phyloP scores from a whole-genome alignment of 2,797 vertebrate species.

The Balearica regulorum region DNA sequence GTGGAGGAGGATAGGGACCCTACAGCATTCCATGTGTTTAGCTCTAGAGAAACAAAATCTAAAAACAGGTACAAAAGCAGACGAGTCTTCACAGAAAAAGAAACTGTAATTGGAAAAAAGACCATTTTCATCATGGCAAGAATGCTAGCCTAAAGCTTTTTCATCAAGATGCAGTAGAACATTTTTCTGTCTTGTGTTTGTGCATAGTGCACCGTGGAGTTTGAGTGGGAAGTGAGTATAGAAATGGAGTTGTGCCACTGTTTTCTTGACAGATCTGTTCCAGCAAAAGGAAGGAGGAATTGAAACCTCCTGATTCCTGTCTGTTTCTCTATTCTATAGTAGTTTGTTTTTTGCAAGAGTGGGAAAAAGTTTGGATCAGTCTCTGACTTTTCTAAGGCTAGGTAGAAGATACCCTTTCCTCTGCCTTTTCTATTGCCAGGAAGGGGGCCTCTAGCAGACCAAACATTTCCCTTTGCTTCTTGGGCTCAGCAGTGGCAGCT shows the following conservation, averaged over 20 bases:
- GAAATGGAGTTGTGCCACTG: background rate
- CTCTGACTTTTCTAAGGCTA: background rate
- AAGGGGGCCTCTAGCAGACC: background rate
- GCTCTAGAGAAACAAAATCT: background rate
- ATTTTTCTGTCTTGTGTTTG: background rate
- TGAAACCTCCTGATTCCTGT: background rate
- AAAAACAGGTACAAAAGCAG: background rate
- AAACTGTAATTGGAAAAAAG: background rate
- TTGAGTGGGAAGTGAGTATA: background rate
- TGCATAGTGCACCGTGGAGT: background rate
- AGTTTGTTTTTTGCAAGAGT: background rate
- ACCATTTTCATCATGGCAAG: background rate
- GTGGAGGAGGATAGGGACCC: background rate
- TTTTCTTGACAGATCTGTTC: background rate
- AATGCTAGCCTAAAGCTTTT: background rate
- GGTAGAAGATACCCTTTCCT: background rate
- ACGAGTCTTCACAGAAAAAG: background rate
- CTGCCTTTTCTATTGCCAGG: background rate
- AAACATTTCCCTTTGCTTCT: background rate
- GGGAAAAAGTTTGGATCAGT: background rate
- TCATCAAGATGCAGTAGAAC: background rate
- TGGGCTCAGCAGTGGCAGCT: background rate
- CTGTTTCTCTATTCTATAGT: background rate
- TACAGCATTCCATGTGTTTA: background rate
- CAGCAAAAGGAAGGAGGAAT: background rate